Evolutionary conservation across 2,888 invertebrate genomes (phyloP), one percentile per base, ranked within the genome.

Genomic region (Danaus chrysippus): DNA sequence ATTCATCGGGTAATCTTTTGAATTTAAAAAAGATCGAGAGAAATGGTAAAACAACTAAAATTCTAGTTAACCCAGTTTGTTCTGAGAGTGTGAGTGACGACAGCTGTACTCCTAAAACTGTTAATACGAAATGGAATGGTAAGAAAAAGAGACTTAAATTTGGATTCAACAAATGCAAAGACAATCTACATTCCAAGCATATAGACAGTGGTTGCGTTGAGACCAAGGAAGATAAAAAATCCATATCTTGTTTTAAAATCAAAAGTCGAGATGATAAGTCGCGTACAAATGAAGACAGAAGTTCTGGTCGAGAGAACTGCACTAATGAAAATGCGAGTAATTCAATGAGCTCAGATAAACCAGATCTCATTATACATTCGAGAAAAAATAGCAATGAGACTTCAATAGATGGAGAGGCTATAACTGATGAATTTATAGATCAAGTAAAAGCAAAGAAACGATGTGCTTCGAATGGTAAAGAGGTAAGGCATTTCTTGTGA

Each of bases 191-290:
- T 23, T 46, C 44, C 74, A 83, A 82, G 74, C 79, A 77, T 75
- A 78, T 82, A 76, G 77, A 79, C 77, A 82, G 83, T 77, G 84
- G 81, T 68, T 82, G 86, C 67, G 80, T 81, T 55, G 83, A 82
- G 70, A 83, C 78, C 66, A 87, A 78, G 70, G 83, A 83, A 73
- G 86, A 86, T 76, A 87, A 86, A 74, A 87, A 82, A 79, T 84
- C 88, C 67, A 82, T 86, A 79, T 87, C 87, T 70, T 91, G 91
- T 80, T 91, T 91, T 76, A 91, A 90, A 86, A 87, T 88, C 69
- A 89, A 87, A 84, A 83, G 80, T 77, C 80, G 84, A 8, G 84
- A 84, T 70, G 82, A 84, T 77, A 90, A 88, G 80, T 81, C 81
- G 77, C 82, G 83, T 70, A 77, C 79, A 61, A 83, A 80, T 64